Percentiles rank a stretch among this genome's conserved stretches.
phyloP scores from a whole-genome alignment of 2,797 vertebrate species.

The Triplophysa yarkandensis region DNA sequence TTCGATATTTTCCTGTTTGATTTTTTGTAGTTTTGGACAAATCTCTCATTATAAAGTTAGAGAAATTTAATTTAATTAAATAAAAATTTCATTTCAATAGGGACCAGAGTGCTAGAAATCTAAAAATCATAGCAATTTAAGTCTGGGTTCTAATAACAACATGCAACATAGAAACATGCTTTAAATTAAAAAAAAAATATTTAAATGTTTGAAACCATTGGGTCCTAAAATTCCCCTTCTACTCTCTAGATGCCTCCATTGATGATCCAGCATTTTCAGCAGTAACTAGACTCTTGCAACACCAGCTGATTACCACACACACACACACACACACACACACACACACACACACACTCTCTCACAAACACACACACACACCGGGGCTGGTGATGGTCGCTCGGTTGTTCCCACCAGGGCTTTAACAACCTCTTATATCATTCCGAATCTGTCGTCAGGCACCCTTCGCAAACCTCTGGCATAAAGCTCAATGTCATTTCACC shows the following conservation, averaged over 20 bases:
- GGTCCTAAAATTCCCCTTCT: constrained; percentile 10
- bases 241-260: constrained; percentile 18
- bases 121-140: background rate
- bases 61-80: no score
- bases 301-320: constrained; percentile 3
- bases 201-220: background rate
- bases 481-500: constrained; percentile 40
- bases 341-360: constrained; percentile 42
- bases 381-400: constrained; percentile 2
- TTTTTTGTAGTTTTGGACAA: no score
- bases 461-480: constrained; percentile 19
- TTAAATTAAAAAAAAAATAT: background rate
- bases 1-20: no score
- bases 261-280: constrained; percentile 35
- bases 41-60: background rate
- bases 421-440: constrained; percentile 57
- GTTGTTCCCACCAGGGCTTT: constrained; percentile 59
- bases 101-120: background rate
- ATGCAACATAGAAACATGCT: background rate
- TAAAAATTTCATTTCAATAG: no score
- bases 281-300: constrained; percentile 40
- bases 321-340: constrained; percentile 33
- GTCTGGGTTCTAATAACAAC: background rate
- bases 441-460: constrained; percentile 4
- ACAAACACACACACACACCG: constrained; percentile 40